Conservation (phyloP, 2,888 invertebrate species). For the Aleiodes testaceus region DNA sequence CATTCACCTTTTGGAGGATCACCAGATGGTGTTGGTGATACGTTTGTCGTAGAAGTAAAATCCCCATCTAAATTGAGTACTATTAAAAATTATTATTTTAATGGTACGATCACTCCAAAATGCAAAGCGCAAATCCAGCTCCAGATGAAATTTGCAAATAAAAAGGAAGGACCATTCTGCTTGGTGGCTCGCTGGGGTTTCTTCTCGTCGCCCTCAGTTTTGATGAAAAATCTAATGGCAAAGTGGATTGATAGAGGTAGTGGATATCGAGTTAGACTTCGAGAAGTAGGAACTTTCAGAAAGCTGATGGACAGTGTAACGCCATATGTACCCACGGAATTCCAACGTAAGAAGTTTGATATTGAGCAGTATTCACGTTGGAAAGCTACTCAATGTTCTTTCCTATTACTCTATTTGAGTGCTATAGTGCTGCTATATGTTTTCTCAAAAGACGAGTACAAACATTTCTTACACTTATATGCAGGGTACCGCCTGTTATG, state of each 20-base stretch:
- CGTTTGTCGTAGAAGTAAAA: constrained; percentile 39
- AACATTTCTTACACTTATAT: constrained; percentile 47
- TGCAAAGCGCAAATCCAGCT: constrained; percentile 30
- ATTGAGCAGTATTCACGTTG: constrained; percentile 43
- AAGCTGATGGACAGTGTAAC: constrained; percentile 12
- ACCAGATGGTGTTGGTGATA: constrained; percentile 29
- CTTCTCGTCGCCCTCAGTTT: too few relatives aligned
- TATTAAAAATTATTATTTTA: constrained; percentile 22
- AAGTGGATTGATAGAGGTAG: constrained; percentile 34
- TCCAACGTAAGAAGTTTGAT: constrained; percentile 52
- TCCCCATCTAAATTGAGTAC: constrained; percentile 38
- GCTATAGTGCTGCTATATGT: constrained; percentile 42
- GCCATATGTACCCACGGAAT: constrained; percentile 47
- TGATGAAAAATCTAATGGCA: constrained; percentile 39
- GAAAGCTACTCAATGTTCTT: constrained; percentile 54
- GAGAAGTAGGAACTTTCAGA: constrained; percentile 25
- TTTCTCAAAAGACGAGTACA: constrained; percentile 43
- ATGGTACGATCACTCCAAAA: constrained; percentile 24
- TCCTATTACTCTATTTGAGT: constrained; percentile 49
- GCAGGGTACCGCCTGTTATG: constrained; percentile 45
- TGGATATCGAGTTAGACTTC: too few relatives aligned
- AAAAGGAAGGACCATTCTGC: constrained; percentile 22
- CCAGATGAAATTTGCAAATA: constrained; percentile 7
- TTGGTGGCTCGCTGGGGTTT: constrained; percentile 24
- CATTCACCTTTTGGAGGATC: constrained; percentile 33